phyloP scores from a whole-genome alignment of 2,888 invertebrate genomes.

The Spodoptera littoralis region DNA sequence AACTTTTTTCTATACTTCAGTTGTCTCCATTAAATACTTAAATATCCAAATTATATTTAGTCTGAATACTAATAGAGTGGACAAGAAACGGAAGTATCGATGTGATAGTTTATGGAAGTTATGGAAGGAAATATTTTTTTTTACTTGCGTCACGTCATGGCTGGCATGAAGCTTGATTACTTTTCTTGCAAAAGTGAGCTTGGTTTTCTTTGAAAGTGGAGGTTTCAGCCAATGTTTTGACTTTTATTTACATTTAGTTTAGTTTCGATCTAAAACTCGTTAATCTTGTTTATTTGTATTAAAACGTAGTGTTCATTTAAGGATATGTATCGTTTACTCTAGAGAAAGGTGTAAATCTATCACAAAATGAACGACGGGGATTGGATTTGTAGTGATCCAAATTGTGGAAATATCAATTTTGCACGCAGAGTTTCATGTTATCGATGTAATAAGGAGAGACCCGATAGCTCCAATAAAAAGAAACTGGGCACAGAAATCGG shows the following conservation, averaged over 20 bases:
- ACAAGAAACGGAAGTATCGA: slow-evolving; percentile 48
- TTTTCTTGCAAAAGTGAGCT: slow-evolving; percentile 85
- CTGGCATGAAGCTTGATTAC: slow-evolving; percentile 83
- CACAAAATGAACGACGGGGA: slow-evolving; percentile 89
- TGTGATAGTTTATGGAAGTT: slow-evolving; percentile 17
- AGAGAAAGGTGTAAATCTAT: slow-evolving; percentile 60
- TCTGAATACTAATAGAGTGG: no score
- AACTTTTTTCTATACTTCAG: no score
- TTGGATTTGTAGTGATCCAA: slow-evolving; percentile 91
- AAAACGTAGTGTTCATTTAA: slow-evolving; percentile 51
- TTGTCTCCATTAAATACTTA: neutral
- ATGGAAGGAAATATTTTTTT: slow-evolving; percentile 56
- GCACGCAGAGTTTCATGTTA: slow-evolving; percentile 96
- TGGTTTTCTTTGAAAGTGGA: slow-evolving; percentile 83
- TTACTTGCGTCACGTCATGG: slow-evolving; percentile 78
- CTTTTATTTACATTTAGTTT: slow-evolving; percentile 79
- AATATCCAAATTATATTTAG: no score
- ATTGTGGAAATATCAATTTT: slow-evolving; percentile 98
- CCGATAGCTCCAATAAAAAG: slow-evolving; percentile 89
- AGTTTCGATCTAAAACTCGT: slow-evolving; percentile 49
- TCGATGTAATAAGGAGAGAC: slow-evolving; percentile 94
- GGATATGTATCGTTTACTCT: slow-evolving; percentile 63
- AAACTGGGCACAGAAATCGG: slow-evolving; percentile 98
- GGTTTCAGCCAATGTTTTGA: slow-evolving; percentile 72
- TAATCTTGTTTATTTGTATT: slow-evolving; percentile 59